These are phyloP conservation scores for Rhinolophus sinicus DNA, from an alignment of 2,113 vertebrate genomes.

Conservation along the genomic window DNA sequence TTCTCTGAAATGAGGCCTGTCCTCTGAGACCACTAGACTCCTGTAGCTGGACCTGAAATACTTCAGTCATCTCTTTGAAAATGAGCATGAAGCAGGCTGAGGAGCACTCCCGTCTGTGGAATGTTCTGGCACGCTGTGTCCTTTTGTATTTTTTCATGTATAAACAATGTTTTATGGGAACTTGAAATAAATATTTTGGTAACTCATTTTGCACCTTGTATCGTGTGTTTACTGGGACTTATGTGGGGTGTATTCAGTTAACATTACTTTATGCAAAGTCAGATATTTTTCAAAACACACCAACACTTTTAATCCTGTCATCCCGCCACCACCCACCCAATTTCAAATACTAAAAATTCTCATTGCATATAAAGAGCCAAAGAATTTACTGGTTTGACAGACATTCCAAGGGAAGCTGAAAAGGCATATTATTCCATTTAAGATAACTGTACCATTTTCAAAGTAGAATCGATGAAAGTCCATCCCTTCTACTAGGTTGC, in stretches of 20 bases:
- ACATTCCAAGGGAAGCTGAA: not conserved
- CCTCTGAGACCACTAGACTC: not conserved
- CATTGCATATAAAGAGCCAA: not conserved
- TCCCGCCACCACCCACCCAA: too few species aligned
- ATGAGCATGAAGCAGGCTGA: not conserved
- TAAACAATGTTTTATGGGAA: not conserved
- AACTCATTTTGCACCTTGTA: not conserved
- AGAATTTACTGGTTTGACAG: not conserved
- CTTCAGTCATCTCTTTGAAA: not conserved
- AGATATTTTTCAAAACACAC: not conserved
- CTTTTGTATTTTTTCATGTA: not conserved
- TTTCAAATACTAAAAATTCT: not conserved
- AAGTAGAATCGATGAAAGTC: constrained; percentile 99
- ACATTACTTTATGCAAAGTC: not conserved
- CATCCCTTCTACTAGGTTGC: constrained; percentile 98
- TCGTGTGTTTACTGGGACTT: not conserved
- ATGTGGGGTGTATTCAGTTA: not conserved
- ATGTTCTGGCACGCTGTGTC: not conserved
- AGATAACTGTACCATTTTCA: constrained; percentile 91
- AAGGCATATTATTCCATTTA: not conserved
- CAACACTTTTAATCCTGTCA: not conserved
- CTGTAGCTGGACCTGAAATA: not conserved
- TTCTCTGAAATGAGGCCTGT: not conserved
- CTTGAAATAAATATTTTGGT: not conserved
- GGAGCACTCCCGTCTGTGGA: not conserved